These are phyloP conservation scores for Sitobion miscanthi DNA, from an alignment of 1,140 invertebrate species.

Conservation along the genomic window DNA sequence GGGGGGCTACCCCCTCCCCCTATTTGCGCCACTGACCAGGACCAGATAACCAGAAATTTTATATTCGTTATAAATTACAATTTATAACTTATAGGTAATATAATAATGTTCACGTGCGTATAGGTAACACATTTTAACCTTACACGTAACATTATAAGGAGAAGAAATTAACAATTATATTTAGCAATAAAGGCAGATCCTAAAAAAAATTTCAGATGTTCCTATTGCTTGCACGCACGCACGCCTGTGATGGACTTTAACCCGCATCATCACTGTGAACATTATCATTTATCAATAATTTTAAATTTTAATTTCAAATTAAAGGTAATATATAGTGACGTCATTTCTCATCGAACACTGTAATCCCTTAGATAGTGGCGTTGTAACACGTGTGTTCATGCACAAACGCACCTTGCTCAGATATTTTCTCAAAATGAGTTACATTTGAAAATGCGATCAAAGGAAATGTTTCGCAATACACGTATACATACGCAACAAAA, in stretches of 20 bases:
- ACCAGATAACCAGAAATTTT: no score
- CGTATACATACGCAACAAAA: not conserved
- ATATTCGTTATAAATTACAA: no score
- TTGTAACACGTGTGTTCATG: not conserved
- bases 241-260: not conserved
- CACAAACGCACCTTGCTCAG: not conserved
- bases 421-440: not conserved
- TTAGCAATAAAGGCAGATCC: no score
- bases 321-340: not conserved
- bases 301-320: not conserved
- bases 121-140: no score
- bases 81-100: no score
- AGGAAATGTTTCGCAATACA: not conserved
- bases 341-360: not conserved
- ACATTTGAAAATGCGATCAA: not conserved
- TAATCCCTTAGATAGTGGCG: not conserved
- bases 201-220: not conserved
- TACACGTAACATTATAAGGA: no score
- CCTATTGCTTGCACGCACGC: not conserved
- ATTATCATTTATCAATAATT: not conserved
- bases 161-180: no score
- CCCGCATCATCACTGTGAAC: not conserved
- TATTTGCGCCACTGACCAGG: no score
- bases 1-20: no score
- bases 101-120: no score